Base-by-base conservation (phyloP, 2,797 vertebrate species). In the Crossoptilon crossoptilon region DNA sequence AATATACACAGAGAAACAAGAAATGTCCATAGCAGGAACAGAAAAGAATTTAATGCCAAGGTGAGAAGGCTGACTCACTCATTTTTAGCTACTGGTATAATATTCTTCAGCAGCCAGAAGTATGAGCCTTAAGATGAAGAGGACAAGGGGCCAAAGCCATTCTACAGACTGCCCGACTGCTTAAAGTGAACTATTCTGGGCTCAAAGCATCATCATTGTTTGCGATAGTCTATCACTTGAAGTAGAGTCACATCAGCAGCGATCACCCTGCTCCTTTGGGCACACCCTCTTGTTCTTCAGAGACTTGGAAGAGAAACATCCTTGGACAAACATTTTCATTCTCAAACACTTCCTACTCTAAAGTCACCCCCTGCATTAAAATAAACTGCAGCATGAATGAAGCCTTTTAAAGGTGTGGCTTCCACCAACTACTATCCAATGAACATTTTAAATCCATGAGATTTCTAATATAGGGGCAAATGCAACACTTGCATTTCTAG, bases 301-400 rank as follows among this genome's bases (percentile, higher is more conserved):
- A 49, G 13, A 26, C n/a, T 75, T 64, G 35, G 48, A 87, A 69
- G 53, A 78, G 26, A 56, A 77, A 26, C 11, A 2, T 51, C 29
- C 37, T 85, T 2, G 7, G 56, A 78, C 63, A 91, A 84, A 53
- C 15, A 37, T 60, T 84, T 81, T 70, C 8, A 33, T 80, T 83
- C 90, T 67, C 5, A 91, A 92, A 80, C 31, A 35, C 31, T 67
- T 86, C 15, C 56, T 93, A 17, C 35, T 74, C 46, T 41, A 19
- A 75, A 92, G 39, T 63, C 17, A 31, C 41, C 43, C 79, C 53
- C 39, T 75, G 63, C 81, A 68, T 84, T 73, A 84, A 86, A 92
- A 85, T 53, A 43, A 94, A 91, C 55, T 59, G 55, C 82, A 43
- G 43, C 16, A 43, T 17, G 43, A 18, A 43, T 43, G 9, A 43